Conservation (phyloP, 2,888 invertebrate genomes). For the Tricholauxania praeusta region DNA sequence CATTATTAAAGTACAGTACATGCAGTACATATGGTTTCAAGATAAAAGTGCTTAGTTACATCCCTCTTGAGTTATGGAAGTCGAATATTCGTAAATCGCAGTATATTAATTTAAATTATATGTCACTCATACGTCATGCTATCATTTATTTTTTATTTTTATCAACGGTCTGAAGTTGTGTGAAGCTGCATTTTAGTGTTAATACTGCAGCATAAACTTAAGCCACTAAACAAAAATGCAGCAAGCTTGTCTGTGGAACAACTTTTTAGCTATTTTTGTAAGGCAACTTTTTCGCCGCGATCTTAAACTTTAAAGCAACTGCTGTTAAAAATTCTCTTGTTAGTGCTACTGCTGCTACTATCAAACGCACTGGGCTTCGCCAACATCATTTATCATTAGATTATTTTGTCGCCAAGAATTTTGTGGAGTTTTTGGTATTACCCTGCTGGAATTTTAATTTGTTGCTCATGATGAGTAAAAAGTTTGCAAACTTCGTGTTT, state of each 20-base stretch:
- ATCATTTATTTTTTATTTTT: too few species aligned
- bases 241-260: neutral
- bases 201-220: neutral
- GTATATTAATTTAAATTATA: too few species aligned
- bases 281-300: too few species aligned
- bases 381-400: constrained; percentile 49
- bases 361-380: constrained; percentile 10
- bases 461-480: constrained; percentile 25
- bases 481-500: constrained; percentile 10
- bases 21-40: too few species aligned
- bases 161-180: too few species aligned
- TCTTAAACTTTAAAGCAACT: neutral
- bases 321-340: neutral
- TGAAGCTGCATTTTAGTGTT: neutral
- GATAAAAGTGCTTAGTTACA: too few species aligned
- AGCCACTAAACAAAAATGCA: neutral
- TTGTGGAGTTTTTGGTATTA: constrained; percentile 34
- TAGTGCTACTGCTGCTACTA: neutral
- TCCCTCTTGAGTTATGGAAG: too few species aligned
- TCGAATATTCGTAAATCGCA: too few species aligned
- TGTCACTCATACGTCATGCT: too few species aligned
- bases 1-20: too few species aligned
- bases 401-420: constrained; percentile 48
- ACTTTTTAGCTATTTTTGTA: too few species aligned
- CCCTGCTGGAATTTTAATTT: constrained; percentile 3